phyloP scores from a whole-genome alignment of 2,797 vertebrate genomes.

The Rhabdomys pumilio region DNA sequence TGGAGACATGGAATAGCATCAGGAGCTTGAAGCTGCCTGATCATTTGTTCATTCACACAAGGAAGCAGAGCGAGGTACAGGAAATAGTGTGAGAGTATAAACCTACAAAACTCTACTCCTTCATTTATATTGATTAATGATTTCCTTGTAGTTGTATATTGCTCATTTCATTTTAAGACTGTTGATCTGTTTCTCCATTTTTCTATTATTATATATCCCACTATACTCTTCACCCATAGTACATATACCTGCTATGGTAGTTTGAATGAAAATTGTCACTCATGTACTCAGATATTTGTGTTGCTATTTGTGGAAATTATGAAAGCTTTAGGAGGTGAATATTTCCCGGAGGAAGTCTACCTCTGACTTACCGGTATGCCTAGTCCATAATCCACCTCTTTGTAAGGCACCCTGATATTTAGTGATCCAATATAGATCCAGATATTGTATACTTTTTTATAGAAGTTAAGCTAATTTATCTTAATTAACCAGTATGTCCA shows the following conservation, averaged over 20 bases:
- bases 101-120: neutral
- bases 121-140: neutral
- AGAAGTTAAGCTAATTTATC: neutral
- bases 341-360: neutral
- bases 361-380: neutral
- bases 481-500: neutral
- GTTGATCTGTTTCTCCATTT: neutral
- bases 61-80: neutral
- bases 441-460: neutral
- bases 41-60: neutral
- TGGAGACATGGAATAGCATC: neutral
- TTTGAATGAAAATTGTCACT: neutral
- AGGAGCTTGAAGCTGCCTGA: neutral
- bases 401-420: neutral
- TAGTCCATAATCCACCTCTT: neutral
- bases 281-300: neutral
- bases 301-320: neutral
- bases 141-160: neutral
- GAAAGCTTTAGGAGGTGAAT: neutral
- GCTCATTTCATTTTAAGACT: neutral
- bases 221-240: neutral
- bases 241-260: neutral
- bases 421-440: neutral
- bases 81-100: neutral
- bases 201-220: neutral